These are phyloP conservation scores for Bombus superbus DNA, from an alignment of 1,140 invertebrate genomes.

Conservation along the genomic window DNA sequence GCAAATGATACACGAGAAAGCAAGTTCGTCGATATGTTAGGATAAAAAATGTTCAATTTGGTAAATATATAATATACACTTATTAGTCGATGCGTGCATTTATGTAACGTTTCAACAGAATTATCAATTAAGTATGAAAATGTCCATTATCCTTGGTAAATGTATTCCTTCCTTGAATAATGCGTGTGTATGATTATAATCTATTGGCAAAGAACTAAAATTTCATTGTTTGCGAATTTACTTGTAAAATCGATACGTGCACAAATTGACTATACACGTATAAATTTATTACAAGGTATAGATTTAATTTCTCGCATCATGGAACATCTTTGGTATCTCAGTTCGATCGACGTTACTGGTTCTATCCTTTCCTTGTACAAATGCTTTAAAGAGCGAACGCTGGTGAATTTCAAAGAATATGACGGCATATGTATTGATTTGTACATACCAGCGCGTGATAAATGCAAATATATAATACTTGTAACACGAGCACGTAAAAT, in stretches of 20 bases:
- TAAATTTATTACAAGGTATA: not conserved
- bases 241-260: not conserved
- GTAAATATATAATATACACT: not conserved
- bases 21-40: not conserved
- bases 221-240: not conserved
- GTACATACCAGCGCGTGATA: constrained; percentile 4
- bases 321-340: not conserved
- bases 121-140: not conserved
- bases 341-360: not conserved
- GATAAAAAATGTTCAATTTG: not conserved
- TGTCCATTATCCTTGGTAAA: not conserved
- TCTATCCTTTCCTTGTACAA: not conserved
- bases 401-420: constrained; percentile 8
- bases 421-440: constrained; percentile 20
- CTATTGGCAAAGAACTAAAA: not conserved
- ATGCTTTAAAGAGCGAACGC: constrained; percentile 14
- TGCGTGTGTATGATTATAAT: not conserved
- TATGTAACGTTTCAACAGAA: not conserved
- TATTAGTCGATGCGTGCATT: not conserved
- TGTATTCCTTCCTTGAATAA: not conserved
- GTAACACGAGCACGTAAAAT: constrained; percentile 13
- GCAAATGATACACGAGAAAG: not conserved
- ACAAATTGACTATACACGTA: not conserved
- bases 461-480: not conserved
- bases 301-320: not conserved